A percentile compares a stretch with the other conserved stretches of the same genome.
Evolutionary conservation across 2,113 vertebrate genomes (phyloP).

Genomic region (Ascaphus truei): DNA sequence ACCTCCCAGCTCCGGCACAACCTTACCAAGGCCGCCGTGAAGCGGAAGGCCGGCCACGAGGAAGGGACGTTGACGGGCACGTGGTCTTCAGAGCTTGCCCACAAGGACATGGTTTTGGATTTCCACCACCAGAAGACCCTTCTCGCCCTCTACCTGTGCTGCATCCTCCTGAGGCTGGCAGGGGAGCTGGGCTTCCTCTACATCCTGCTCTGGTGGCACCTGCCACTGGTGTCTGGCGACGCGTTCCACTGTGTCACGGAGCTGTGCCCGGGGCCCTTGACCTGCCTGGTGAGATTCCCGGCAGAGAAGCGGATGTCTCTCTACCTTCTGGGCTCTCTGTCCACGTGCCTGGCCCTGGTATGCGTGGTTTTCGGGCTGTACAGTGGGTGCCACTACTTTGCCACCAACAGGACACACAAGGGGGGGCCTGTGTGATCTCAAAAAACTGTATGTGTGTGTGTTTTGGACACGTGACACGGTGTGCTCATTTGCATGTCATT

Average conservation of each 20-base stretch:
- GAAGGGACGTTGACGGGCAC: not conserved
- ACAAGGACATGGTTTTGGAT: conserved; percentile 39
- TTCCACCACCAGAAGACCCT: conserved; percentile 42
- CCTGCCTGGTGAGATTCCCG: conserved; percentile 38
- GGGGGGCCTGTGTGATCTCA: not conserved
- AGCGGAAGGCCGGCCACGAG: not conserved
- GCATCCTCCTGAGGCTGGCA: conserved; percentile 34
- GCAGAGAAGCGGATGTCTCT: conserved; percentile 54
- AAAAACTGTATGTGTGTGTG: too few species aligned
- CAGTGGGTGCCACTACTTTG: conserved; percentile 43
- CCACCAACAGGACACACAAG: not conserved
- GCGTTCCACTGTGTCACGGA: not conserved
- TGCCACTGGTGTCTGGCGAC: conserved; percentile 30
- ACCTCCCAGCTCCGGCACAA: conserved; percentile 40
- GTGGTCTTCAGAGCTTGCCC: not conserved
- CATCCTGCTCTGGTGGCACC: conserved; percentile 46
- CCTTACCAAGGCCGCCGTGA: conserved; percentile 27
- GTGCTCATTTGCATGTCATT: too few species aligned
- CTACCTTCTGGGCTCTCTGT: conserved; percentile 47
- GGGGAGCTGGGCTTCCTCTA: conserved; percentile 47
- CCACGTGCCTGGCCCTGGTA: conserved; percentile 32
- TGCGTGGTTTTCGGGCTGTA: conserved; percentile 44
- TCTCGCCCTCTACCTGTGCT: conserved; percentile 47
- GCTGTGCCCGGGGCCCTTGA: conserved; percentile 28
- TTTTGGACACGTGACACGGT: too few species aligned